Evolutionary conservation across 1,140 invertebrate genomes (phyloP).

Genomic region (Anoplolepis gracilipes): DNA sequence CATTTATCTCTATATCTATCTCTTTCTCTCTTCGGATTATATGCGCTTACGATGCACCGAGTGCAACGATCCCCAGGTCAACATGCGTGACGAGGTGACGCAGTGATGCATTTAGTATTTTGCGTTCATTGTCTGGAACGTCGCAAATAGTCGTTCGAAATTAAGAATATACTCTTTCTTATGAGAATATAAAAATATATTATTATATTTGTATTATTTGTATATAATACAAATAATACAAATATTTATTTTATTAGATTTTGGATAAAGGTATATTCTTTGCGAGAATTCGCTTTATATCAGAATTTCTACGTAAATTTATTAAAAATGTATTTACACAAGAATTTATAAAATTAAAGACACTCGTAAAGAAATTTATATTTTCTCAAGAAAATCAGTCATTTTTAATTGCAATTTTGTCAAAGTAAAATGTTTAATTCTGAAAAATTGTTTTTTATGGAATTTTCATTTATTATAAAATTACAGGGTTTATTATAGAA

Average conservation of each 20-base stretch:
- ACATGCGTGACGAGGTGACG: constrained; percentile 10
- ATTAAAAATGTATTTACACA: not conserved
- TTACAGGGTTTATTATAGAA: not conserved
- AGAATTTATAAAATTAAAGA: not conserved
- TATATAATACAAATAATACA: too few species aligned
- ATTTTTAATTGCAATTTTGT: constrained; percentile 1
- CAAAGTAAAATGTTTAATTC: not conserved
- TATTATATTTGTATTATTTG: too few species aligned
- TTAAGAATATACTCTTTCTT: too few species aligned
- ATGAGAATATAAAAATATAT: too few species aligned
- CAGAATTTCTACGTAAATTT: not conserved
- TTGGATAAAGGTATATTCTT: not conserved
- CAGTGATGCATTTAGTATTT: constrained; percentile 5
- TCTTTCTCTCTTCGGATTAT: constrained; percentile 8
- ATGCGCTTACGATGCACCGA: constrained; percentile 22
- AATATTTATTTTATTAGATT: too few species aligned
- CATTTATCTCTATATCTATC: too few species aligned
- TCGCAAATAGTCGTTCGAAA: not conserved
- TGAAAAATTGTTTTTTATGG: not conserved
- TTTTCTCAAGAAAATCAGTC: not conserved
- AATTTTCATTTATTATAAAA: too few species aligned
- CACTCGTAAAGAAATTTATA: not conserved
- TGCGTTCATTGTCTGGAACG: not conserved
- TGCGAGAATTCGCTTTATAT: not conserved
- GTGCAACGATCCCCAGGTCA: constrained; percentile 19